A percentile compares a stretch with the other conserved stretches of the same genome.
Conservation (phyloP, 2,888 invertebrate genomes). For the Drosophila anomelani region DNA sequence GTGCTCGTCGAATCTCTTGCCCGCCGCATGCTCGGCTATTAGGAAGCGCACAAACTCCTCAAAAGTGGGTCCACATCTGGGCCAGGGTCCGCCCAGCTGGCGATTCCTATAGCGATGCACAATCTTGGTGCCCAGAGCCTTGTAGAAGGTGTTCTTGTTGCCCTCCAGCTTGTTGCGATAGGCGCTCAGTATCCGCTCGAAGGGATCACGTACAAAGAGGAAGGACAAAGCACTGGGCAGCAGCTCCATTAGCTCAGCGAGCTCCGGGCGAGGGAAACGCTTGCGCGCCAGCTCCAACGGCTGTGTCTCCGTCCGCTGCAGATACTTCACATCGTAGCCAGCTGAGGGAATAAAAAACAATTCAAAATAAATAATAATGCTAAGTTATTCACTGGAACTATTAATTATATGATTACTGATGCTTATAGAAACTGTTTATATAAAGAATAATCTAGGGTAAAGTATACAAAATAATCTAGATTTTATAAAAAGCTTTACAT, state of each 20-base stretch:
- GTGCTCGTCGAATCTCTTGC: slow-evolving; percentile 87
- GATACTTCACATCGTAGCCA: slow-evolving; percentile 87
- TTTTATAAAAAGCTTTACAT: background rate
- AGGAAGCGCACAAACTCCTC: slow-evolving; percentile 90
- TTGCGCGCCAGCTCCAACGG: slow-evolving; percentile 89
- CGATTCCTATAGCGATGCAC: slow-evolving; percentile 86
- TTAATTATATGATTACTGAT: background rate
- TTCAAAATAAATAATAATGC: background rate
- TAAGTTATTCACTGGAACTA: background rate
- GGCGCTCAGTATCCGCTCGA: slow-evolving; percentile 89
- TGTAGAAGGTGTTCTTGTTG: slow-evolving; percentile 89
- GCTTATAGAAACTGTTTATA: background rate
- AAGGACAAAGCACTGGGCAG: slow-evolving; percentile 88
- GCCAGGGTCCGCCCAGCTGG: slow-evolving; percentile 54
- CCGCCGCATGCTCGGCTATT: slow-evolving; percentile 86
- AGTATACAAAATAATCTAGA: too few relatives aligned
- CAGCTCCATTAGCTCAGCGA: slow-evolving; percentile 88
- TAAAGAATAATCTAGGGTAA: background rate
- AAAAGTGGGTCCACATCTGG: slow-evolving; percentile 87
- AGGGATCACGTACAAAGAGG: slow-evolving; percentile 90
- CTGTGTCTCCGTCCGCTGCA: slow-evolving; percentile 87
- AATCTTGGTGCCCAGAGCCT: slow-evolving; percentile 88
- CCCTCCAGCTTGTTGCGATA: slow-evolving; percentile 91
- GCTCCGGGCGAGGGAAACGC: slow-evolving; percentile 89
- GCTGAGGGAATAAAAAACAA: slow-evolving; percentile 81